phyloP scores from a whole-genome alignment of 2,797 vertebrate genomes.

The Tauraco hartlaubi region DNA sequence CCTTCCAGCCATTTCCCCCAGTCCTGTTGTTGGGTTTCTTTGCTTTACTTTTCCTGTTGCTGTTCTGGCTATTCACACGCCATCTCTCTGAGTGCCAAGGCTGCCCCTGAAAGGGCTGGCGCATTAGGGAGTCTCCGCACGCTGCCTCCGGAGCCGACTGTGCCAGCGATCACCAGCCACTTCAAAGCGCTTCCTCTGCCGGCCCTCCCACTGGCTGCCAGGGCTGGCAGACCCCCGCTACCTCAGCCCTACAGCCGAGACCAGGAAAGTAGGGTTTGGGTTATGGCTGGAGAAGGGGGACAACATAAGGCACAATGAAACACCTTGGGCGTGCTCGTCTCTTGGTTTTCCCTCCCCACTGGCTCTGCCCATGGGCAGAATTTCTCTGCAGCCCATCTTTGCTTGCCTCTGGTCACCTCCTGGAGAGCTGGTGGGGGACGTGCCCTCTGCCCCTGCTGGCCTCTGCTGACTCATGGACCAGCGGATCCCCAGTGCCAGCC shows the following conservation, averaged over 20 bases:
- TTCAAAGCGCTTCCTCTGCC: slow-evolving; percentile 67
- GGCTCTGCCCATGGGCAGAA: rapidly evolving
- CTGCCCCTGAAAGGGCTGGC: slow-evolving; percentile 54
- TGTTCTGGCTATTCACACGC: slow-evolving; percentile 57
- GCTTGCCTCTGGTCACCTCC: neutral
- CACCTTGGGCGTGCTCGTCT: rapidly evolving
- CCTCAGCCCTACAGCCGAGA: neutral
- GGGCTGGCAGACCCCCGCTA: neutral
- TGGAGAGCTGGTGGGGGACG: neutral
- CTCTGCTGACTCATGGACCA: neutral
- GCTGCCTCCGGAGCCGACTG: slow-evolving; percentile 51
- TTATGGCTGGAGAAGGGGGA: neutral
- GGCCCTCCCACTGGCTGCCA: slow-evolving; percentile 16
- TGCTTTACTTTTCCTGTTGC: slow-evolving; percentile 61
- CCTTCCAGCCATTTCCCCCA: slow-evolving; percentile 46
- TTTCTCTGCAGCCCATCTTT: neutral
- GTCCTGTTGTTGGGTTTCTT: slow-evolving; percentile 52
- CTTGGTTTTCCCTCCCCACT: neutral
- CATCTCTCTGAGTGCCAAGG: slow-evolving; percentile 52
- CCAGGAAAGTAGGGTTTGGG: neutral
- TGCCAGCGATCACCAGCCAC: slow-evolving; percentile 55
- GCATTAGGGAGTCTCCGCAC: slow-evolving; percentile 42
- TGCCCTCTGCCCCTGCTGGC: neutral
- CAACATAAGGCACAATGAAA: rapidly evolving
- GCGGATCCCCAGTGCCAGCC: neutral